Evolutionary conservation across 2,113 vertebrate genomes (phyloP).

Genomic region (Columbina picui): DNA sequence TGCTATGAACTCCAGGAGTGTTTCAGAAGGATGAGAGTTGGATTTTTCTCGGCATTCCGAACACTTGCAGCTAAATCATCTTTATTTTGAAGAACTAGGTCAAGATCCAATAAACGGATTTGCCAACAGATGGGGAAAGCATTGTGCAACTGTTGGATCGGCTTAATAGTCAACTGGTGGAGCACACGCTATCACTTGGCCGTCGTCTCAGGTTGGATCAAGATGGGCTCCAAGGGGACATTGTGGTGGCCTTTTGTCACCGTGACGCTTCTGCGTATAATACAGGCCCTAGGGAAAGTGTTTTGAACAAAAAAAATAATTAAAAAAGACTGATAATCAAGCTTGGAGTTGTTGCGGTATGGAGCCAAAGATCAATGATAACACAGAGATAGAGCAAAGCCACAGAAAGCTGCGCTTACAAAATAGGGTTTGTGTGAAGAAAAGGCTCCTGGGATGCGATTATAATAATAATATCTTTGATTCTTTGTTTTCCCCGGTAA

Average conservation of each 20-base stretch:
- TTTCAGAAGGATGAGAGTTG: neutral
- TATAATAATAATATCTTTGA: neutral
- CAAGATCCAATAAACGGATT: neutral
- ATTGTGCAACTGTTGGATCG: neutral
- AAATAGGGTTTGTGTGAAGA: neutral
- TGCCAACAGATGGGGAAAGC: conserved; percentile 24
- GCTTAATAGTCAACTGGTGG: neutral
- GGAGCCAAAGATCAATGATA: neutral
- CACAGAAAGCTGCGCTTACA: neutral
- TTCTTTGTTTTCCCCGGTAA: neutral
- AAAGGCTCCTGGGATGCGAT: fast-evolving
- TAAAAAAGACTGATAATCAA: neutral
- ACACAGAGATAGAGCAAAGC: neutral
- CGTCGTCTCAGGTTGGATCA: neutral
- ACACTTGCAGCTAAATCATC: neutral
- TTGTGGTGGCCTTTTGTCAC: neutral
- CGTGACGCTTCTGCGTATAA: neutral
- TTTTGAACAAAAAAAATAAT: neutral
- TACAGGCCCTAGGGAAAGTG: neutral
- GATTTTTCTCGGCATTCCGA: neutral
- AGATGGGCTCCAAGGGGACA: neutral
- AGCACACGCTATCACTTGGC: neutral
- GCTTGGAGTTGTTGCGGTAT: neutral
- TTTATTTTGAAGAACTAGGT: neutral
- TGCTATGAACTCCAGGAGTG: neutral